Conservation (phyloP, 2,113 vertebrate species). For the Alces alces region DNA sequence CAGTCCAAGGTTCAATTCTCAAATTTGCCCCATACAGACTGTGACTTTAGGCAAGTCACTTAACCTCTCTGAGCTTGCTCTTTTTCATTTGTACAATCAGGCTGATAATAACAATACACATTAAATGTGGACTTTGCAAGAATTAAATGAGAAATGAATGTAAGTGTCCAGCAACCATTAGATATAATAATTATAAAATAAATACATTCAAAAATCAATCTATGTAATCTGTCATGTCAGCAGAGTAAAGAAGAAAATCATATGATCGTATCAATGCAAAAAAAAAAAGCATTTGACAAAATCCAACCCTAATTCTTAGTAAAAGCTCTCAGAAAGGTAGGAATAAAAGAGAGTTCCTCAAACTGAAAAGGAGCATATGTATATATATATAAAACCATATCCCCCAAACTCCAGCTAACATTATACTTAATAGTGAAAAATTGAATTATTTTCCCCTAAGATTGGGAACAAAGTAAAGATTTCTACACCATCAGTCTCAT, state of each 20-base stretch:
- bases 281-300: background rate
- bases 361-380: background rate
- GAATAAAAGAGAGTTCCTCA: background rate
- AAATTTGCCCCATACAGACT: background rate
- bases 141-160: background rate
- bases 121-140: background rate
- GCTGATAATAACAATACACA: background rate
- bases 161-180: background rate
- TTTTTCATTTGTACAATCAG: background rate
- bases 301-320: background rate
- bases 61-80: background rate
- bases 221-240: background rate
- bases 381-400: background rate
- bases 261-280: background rate
- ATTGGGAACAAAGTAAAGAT: background rate
- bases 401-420: background rate
- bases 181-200: background rate
- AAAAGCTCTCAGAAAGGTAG: background rate
- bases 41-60: background rate
- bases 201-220: background rate
- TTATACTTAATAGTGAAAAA: background rate
- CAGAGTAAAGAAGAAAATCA: background rate
- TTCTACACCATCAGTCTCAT: background rate
- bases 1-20: background rate
- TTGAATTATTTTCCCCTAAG: background rate